Base-by-base conservation (phyloP, 2,113 vertebrate species). In the Rhizomys pruinosus region DNA sequence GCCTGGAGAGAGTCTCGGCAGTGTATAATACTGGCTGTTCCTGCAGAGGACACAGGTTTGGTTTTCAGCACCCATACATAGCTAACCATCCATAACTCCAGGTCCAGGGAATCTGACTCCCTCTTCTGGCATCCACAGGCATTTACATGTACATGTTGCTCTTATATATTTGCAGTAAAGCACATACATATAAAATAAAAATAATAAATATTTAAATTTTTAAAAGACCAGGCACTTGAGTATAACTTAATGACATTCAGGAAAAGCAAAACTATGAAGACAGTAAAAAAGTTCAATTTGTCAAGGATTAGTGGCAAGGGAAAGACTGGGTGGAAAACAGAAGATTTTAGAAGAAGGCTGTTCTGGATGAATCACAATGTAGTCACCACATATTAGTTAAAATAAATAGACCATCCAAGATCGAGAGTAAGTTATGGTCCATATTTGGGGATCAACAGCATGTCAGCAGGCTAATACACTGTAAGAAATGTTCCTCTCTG, bases 381-480 rank as follows among this genome's bases (percentile, higher is more conserved):
- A 15, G 12, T 69, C 32, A 39, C 34, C 12, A 6, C n/a, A 37
- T 4, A 20, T 34, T 68, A 64, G 32, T 34, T 57, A 42, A 95
- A 55, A 89, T 2, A 9, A 16, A 32, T 9, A 78, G 15, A 20
- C 37, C 34, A 9, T 63, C 7, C 4, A 37, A 13, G 11, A 68
- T 10, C 29, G 32, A 81, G 76, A 78, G 44, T 44, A 7, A 92
- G 32, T 15, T 59, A 2, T 9, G 27, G 79, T 23, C 64, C 11
- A 5, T 13, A 17, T 77, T 85, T 23, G 55, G 66, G 57, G 63
- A 13, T 59, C 22, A 12, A 4, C 78, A 29, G 81, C n/a, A 20
- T 25, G 3, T 47, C 59, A 7, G 0, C 20, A 47, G 57, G 1
- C 55, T 79, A n/a, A 29, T 23, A 4, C 0, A n/a, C 16, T 37